Conservation (phyloP, 2,113 vertebrate species). For the Trogon surrucura region DNA sequence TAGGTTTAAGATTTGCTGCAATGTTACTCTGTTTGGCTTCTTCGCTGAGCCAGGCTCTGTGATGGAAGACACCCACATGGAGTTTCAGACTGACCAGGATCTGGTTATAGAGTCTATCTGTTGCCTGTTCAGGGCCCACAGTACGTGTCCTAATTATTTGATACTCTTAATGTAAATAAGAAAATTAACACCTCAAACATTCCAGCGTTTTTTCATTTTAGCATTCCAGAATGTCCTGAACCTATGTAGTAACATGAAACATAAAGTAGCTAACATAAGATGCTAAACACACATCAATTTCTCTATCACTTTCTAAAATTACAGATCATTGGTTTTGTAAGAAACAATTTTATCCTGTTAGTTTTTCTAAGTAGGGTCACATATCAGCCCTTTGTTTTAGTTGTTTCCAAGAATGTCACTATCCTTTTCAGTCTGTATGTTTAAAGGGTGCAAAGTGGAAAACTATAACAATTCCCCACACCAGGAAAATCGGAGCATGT, state of each 20-base stretch:
- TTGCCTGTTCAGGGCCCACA: neutral
- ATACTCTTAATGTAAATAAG: neutral
- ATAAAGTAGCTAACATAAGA: neutral
- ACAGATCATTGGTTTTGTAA: neutral
- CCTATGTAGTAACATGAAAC: neutral
- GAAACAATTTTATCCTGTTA: neutral
- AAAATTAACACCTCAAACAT: neutral
- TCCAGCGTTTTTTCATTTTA: neutral
- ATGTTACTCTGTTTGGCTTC: neutral
- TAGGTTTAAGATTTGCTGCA: neutral
- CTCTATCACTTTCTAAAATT: neutral
- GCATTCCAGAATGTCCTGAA: neutral
- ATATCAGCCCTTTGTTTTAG: neutral
- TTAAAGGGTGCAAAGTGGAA: neutral
- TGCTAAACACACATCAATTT: neutral
- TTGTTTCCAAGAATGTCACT: neutral
- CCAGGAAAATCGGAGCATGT: neutral
- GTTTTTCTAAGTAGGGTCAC: neutral
- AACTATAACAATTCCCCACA: neutral
- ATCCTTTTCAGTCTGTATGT: neutral
- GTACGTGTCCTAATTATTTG: neutral
- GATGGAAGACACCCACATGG: neutral
- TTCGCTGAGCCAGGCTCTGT: neutral
- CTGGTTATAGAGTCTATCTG: neutral
- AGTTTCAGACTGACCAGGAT: neutral